Conservation (phyloP, 2,113 vertebrate genomes). For the Dicaeum eximium region DNA sequence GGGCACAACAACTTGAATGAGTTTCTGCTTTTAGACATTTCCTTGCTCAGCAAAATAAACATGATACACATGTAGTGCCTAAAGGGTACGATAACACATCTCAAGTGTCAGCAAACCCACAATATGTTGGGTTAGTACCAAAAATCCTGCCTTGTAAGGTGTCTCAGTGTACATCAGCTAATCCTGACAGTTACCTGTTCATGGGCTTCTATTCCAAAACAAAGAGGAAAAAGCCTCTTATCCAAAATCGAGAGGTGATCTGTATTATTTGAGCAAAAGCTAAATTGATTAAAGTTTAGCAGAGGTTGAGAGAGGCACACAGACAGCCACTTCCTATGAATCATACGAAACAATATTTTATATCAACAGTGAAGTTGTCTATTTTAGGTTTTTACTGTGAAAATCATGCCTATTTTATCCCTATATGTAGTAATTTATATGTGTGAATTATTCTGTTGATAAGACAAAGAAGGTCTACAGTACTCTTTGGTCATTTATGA, state of each 20-base stretch:
- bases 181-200: not conserved
- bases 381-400: not conserved
- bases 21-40: not conserved
- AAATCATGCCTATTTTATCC: not conserved
- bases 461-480: not conserved
- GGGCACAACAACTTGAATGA: not conserved
- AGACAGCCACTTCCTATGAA: not conserved
- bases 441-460: not conserved
- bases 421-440: not conserved
- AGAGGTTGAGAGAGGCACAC: not conserved
- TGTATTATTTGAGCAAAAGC: not conserved
- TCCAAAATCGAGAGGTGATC: not conserved
- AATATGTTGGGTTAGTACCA: not conserved
- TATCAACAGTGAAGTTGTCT: rapidly evolving
- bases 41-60: not conserved
- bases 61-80: rapidly evolving
- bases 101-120: not conserved
- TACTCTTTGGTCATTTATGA: not conserved
- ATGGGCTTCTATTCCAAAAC: not conserved
- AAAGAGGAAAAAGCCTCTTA: not conserved
- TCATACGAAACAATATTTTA: not conserved
- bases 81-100: not conserved
- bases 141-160: not conserved
- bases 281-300: not conserved
- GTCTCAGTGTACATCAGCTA: not conserved